Evolutionary conservation across 2,113 vertebrate species (phyloP), one percentile per base, ranked within the genome.

Genomic region (Perca schrenkii): DNA sequence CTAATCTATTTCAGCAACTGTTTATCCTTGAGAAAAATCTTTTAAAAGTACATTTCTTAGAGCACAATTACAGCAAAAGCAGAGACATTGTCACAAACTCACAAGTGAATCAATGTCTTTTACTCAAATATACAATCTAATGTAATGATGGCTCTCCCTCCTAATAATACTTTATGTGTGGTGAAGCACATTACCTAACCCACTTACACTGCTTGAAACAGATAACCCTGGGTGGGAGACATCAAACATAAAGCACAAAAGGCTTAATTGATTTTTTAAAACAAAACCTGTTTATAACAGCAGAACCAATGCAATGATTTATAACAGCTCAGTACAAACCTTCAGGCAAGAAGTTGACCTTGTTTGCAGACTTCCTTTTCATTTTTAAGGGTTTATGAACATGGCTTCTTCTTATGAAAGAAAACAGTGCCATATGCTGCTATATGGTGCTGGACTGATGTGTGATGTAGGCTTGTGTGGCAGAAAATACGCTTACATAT

Each of bases 271-370:
- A 93, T 90, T 90, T 89, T 87, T 22, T 69, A 3, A 36, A 8
- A 22, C 36, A 73, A 84, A 88, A 87, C 85, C 89, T 90, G 86
- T 91, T 92, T 88, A 80, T 78, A 85, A 86, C 71, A 73, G 88
- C 83, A 81, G 63, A 89, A 85, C 84, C 76, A 86, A 86, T 81
- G 89, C 82, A 84, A 82, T 91, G 88, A 92, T 75, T 93, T 67
- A 91, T 76, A 87, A 79, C 67, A 76, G 80, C 87, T 88, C 88
- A 68, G 87, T 66, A 31, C 81, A 87, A 68, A 1, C 70, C 91
- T 93, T 62, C 83, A 73, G 92, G 87, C 87, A 22, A 61, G 52
- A 86, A 52, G 76, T 36, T 91, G 87, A 91, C 90, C 92, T 89
- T 89, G 85, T 93, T 91, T 93, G 69, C 77, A 85, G 86, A 87